These are phyloP conservation scores for Peromyscus maniculatus DNA, from an alignment of 2,113 vertebrate genomes.

Conservation along the genomic window DNA sequence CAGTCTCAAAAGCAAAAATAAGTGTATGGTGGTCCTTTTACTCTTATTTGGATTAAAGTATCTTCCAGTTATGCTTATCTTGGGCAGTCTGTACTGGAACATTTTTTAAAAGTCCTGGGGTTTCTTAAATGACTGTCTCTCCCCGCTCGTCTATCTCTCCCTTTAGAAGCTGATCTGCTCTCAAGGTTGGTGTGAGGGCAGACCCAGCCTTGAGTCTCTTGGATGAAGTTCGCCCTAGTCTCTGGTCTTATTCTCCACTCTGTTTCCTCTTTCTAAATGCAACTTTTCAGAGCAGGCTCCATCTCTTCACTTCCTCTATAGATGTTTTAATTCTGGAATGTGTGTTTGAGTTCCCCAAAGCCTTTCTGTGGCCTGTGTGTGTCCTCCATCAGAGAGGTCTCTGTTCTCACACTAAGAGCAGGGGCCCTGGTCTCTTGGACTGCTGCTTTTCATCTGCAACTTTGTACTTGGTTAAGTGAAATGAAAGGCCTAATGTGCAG, in stretches of 20 bases:
- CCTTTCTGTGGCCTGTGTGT: not conserved
- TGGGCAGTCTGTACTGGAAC: no score
- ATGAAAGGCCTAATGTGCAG: no score
- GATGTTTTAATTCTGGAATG: slow-evolving; percentile 41
- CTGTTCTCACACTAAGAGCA: not conserved
- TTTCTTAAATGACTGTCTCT: not conserved
- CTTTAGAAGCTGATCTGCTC: not conserved
- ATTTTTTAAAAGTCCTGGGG: no score
- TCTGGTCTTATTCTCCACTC: not conserved
- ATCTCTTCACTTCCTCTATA: slow-evolving; percentile 36
- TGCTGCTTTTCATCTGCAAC: not conserved
- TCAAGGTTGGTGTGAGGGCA: not conserved
- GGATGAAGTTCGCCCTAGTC: not conserved
- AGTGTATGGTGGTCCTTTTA: no score
- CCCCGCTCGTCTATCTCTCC: not conserved
- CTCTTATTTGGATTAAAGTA: no score
- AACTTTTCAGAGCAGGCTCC: not conserved
- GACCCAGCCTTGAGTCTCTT: not conserved
- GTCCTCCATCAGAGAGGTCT: not conserved
- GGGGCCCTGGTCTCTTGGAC: fast-evolving
- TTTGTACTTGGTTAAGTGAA: no score
- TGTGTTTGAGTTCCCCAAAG: not conserved
- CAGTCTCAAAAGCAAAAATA: no score
- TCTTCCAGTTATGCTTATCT: no score
- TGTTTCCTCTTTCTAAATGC: not conserved